Evolutionary conservation across 2,888 invertebrate genomes (phyloP).

Genomic region (Hydraecia micacea): DNA sequence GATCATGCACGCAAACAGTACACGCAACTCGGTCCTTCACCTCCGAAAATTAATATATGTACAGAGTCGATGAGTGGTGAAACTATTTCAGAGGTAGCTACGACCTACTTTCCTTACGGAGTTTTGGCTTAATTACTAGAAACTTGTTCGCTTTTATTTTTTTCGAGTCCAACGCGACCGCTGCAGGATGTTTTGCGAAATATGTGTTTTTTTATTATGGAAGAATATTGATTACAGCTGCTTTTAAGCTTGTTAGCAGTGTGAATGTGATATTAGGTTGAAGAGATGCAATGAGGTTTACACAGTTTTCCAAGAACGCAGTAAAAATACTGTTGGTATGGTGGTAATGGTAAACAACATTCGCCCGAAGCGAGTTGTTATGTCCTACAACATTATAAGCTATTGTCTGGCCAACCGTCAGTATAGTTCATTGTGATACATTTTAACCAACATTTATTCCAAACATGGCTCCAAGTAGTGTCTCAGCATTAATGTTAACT

Average conservation of each 20-base stretch:
- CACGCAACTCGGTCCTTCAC: slow-evolving; percentile 83
- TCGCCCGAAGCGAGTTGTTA: not conserved
- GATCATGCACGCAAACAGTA: slow-evolving; percentile 80
- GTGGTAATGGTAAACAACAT: slow-evolving; percentile 1
- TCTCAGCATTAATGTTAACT: slow-evolving; percentile 48
- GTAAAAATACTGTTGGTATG: not conserved
- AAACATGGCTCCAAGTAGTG: slow-evolving; percentile 40
- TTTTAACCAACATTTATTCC: slow-evolving; percentile 43
- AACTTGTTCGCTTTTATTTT: slow-evolving; percentile 65
- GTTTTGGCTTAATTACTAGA: slow-evolving; percentile 73
- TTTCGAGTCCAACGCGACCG: slow-evolving; percentile 48
- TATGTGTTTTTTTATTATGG: slow-evolving; percentile 16
- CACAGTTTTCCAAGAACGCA: not conserved
- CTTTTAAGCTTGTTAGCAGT: slow-evolving; percentile 2
- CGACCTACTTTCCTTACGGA: slow-evolving; percentile 72
- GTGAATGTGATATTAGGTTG: slow-evolving; percentile 14
- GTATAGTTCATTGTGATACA: slow-evolving; percentile 44
- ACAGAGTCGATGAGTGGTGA: slow-evolving; percentile 71
- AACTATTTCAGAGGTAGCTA: slow-evolving; percentile 73
- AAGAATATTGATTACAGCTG: slow-evolving; percentile 19
- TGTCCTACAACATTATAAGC: slow-evolving; percentile 8
- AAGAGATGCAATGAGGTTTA: not conserved
- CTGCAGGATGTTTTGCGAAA: slow-evolving; percentile 60
- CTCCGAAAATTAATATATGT: slow-evolving; percentile 71
- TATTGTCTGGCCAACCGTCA: slow-evolving; percentile 10